Percentiles rank a stretch among this genome's conserved stretches.
Conservation (phyloP, 2,888 invertebrate species). For the Anthrax anthrax region DNA sequence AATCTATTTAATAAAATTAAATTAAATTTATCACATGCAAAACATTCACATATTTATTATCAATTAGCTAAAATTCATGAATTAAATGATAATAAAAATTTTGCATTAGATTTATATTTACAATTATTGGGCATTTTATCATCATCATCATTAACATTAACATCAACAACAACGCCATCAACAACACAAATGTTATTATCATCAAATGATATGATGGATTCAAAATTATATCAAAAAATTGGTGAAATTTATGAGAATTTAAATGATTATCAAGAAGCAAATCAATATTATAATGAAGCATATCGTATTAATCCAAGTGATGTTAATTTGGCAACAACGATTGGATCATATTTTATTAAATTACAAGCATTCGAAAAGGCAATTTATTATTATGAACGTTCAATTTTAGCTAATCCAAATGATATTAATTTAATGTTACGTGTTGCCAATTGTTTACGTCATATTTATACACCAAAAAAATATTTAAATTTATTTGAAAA, state of each 20-base stretch:
- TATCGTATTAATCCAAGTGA: slow-evolving; percentile 31
- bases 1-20: slow-evolving; percentile 68
- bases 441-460: slow-evolving; percentile 69
- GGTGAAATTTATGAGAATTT: slow-evolving; percentile 80
- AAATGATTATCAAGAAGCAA: slow-evolving; percentile 80
- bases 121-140: slow-evolving; percentile 69
- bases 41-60: slow-evolving; percentile 48
- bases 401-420: slow-evolving; percentile 58
- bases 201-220: slow-evolving; percentile 73
- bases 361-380: slow-evolving; percentile 82
- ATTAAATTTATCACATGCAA: slow-evolving; percentile 51
- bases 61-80: slow-evolving; percentile 70
- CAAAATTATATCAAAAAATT: slow-evolving; percentile 73
- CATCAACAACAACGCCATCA: too few species aligned
- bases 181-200: too few species aligned
- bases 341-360: slow-evolving; percentile 79
- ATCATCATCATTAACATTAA: too few species aligned
- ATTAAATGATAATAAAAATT: slow-evolving; percentile 43
- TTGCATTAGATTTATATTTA: slow-evolving; percentile 50
- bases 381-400: slow-evolving; percentile 65
- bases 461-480: slow-evolving; percentile 53
- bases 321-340: slow-evolving; percentile 65
- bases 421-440: slow-evolving; percentile 75
- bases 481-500: slow-evolving; percentile 32
- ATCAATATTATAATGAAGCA: slow-evolving; percentile 31